Evolutionary conservation across 2,113 vertebrate species (phyloP), one percentile per base, ranked within the genome.

Genomic region (Perca flavescens): DNA sequence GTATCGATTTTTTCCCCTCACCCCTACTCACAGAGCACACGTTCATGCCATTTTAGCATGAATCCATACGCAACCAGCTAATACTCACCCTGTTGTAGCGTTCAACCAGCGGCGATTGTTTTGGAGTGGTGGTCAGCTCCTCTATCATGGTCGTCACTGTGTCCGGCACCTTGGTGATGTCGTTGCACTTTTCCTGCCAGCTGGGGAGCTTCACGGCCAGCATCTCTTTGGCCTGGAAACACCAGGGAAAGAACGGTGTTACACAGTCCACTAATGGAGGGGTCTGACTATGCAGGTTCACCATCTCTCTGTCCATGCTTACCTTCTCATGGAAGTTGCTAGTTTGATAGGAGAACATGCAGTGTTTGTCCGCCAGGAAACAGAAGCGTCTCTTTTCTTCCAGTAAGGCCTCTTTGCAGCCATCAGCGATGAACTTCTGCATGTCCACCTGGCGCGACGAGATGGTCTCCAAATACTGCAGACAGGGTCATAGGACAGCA

Each of bases 371-470:
- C 1, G 97, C 98, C 73, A 99, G 94, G 64, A 99, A 99, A 76
- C 98, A 99, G 94, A 99, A 99, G 34, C 98, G 95, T 73, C 98
- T 95, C 82, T 98, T 99, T 83, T 99, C 98, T 69, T 99, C 98
- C 21, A 99, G 94, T 1, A 99, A 94, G 21, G 98, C 98, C 86
- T 99, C 97, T 84, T 80, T 96, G 95, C 97, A 99, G 78, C 98
- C 98, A 2, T 99, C 97, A 1, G 97, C 96, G 43, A 99, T 98
- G 68, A 99, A 99, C 83, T 95, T 95, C 93, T 99, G 97, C 91
- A 99, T 97, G 58, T 99, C 98, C 34, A 89, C 96, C 94, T 99
- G 97, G 9, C 97, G 96, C 31, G 95, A 97, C 2, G 90, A 96
- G 68, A 99, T 95, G 0, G 96, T 97, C 92, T 97, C 96, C 91